Evolutionary conservation across 2,888 invertebrate species (phyloP).

Genomic region (Conomelus anceps): DNA sequence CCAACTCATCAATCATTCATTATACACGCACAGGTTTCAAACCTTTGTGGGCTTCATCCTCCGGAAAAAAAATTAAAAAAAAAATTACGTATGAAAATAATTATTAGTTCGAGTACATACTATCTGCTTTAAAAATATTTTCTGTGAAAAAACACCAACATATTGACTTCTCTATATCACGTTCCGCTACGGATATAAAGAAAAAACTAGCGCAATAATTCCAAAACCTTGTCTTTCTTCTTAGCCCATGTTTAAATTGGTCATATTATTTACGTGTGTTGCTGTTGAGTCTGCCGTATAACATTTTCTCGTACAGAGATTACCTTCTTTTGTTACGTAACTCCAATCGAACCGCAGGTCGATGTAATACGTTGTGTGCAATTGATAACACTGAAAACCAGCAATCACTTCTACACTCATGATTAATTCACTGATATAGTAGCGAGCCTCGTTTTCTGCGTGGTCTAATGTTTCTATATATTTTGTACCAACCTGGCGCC

Average conservation of each 20-base stretch:
- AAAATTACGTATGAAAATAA: too few species aligned
- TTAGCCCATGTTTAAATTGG: neutral
- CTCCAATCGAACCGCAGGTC: neutral
- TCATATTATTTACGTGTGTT: neutral
- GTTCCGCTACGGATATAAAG: neutral
- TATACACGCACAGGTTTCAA: too few species aligned
- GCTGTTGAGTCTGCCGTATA: neutral
- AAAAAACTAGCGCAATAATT: neutral
- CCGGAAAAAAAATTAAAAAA: too few species aligned
- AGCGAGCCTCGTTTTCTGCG: neutral
- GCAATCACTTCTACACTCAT: neutral
- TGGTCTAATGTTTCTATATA: neutral
- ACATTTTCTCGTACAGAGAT: neutral
- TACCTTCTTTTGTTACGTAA: neutral
- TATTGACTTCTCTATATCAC: neutral
- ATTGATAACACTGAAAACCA: neutral
- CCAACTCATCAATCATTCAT: too few species aligned
- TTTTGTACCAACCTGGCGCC: neutral
- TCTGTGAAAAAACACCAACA: neutral
- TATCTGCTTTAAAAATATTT: neutral
- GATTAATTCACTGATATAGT: neutral
- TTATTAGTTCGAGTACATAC: too few species aligned
- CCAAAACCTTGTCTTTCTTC: neutral
- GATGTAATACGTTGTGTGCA: neutral
- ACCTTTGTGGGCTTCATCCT: too few species aligned